Base-by-base conservation (phyloP, 2,888 invertebrate genomes). In the Zeuzera pyrina region DNA sequence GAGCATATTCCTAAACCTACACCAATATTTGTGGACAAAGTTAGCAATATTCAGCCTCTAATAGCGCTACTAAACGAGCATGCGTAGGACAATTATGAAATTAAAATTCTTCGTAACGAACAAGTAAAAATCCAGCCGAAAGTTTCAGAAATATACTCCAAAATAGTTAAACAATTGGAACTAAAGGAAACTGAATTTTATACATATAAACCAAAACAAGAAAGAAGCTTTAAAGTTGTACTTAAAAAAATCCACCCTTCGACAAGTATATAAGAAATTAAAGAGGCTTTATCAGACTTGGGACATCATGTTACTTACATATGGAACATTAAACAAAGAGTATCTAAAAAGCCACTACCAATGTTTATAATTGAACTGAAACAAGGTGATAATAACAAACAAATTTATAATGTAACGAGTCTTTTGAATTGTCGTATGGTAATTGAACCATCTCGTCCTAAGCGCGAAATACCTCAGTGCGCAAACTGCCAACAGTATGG, bases 401-500 rank as follows among this genome's bases (percentile, higher is more conserved):
- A 24, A 24, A 24, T 24, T 7, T 24, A 24, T 5, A 11, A 11
- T 11, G 12, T 24, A 3, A 24, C 7, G 7, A 24, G 10, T 24
- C 24, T 24, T 11, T 12, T 24, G 2, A 24, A 11, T 11, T 24
- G 24, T 11, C 24, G 24, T 5, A n/a, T n/a, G n/a, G n/a, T n/a
- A n/a, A n/a, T 24, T 24, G 24, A 52, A 37, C 35, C 49, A 3
- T 49, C 42, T 2, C 30, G 35, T 34, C 43, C 47, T 0, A 49
- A 37, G 30, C 27, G 38, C 1, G 38, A 15, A 3, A 41, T 45
- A 4, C 45, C 44, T 1, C 44, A 50, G 23, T 48, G 47, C 22
- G 8, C 37, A 0, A 49, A 46, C 8, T 51, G 51, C n/a, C 45
- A 42, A 32, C 32, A 46, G 12, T 49, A 47, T 25, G 45, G 43